Evolutionary conservation across 1,140 invertebrate species (phyloP).

Genomic region (Rhagoletis zephyria): DNA sequence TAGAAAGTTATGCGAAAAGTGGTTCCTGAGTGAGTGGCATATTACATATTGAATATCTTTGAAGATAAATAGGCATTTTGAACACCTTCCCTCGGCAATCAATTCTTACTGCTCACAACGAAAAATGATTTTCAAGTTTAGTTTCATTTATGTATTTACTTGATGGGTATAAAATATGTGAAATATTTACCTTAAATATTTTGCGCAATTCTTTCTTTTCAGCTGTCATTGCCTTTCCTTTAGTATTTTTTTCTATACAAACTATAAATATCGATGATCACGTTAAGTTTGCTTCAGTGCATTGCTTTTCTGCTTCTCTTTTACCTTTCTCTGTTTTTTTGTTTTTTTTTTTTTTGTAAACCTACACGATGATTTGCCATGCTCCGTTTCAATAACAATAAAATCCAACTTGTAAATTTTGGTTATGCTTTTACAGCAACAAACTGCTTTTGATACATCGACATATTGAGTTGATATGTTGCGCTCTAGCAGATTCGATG

Average conservation of each 20-base stretch:
- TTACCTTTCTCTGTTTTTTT: background rate
- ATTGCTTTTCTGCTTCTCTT: background rate
- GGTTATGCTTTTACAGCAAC: background rate
- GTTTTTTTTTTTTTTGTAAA: background rate
- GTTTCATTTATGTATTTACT: too few species aligned
- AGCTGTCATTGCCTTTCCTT: background rate
- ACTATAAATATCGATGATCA: background rate
- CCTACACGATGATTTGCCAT: background rate
- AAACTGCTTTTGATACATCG: background rate
- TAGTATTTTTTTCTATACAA: background rate
- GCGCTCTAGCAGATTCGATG: background rate
- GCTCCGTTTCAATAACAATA: conserved; percentile 6
- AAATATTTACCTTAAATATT: too few species aligned
- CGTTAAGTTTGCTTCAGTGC: background rate
- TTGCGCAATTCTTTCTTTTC: too few species aligned
- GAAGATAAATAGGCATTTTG: too few species aligned
- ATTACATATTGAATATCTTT: too few species aligned
- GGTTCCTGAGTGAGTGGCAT: too few species aligned
- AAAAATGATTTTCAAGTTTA: too few species aligned
- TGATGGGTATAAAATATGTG: too few species aligned
- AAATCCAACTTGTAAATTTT: conserved; percentile 7
- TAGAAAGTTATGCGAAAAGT: too few species aligned
- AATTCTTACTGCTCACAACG: too few species aligned
- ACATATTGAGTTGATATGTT: background rate
- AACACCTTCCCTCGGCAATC: too few species aligned